Base-by-base conservation (phyloP, 2,797 vertebrate species). In the Eidolon dupreanum region DNA sequence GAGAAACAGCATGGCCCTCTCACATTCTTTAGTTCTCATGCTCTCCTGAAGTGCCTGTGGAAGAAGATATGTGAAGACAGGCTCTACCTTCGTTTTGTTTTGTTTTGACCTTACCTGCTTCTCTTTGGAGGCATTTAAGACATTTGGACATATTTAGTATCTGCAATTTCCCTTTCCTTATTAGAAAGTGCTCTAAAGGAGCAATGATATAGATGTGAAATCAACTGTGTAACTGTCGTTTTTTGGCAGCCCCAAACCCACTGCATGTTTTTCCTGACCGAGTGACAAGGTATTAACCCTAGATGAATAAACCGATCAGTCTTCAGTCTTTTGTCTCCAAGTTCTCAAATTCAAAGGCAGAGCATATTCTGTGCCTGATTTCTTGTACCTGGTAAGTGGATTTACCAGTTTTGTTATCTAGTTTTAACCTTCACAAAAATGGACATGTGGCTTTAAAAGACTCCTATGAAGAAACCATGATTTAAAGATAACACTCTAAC, bases 301-400 rank as follows among this genome's bases (percentile, higher is more conserved):
- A 38, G 82, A 2, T 66, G 51, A 90, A 11, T 66, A 57, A 90
- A 68, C 43, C 19, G 31, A 5, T 24, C 43, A 36, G 2, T 65
- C 84, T 85, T 82, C 51, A 59, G n/a, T 53, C 83, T 95, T 96
- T 88, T 49, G 49, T 90, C 41, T 93, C 20, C 57, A 75, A 22
- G 19, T 89, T 86, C 55, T 83, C 63, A 73, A 75, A 46, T 53
- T 74, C 36, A 49, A 77, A 78, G 5, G 3, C 36, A 59, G 24
- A 36, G 22, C 28, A 7, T 75, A 26, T 61, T 33, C 33, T 53
- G 0, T 49, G 15, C 49, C 74, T 70, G 13, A 9, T 61, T 88
- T 57, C 24, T 57, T 81, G 28, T 36, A 19, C 70, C 49, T 71
- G 43, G 53, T 89, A 71, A 81, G 61, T 94, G 94, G 22, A 57